Evolutionary conservation across 2,797 vertebrate species (phyloP), one percentile per base, ranked within the genome.

Genomic region (Corythornis leucogaster): DNA sequence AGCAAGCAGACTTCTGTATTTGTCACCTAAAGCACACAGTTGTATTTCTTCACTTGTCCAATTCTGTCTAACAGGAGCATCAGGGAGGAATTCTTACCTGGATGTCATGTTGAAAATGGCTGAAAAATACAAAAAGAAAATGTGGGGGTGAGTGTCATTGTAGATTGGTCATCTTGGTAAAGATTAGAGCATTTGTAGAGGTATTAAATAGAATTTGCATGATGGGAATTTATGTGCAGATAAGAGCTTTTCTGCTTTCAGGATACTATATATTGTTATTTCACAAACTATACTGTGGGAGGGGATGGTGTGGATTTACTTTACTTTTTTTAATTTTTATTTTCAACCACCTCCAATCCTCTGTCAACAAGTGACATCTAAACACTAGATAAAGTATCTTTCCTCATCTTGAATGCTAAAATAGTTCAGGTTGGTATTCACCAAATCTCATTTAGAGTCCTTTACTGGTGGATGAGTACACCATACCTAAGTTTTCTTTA

Each of bases 121-220:
- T 58, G 99, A 99, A 55, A 99, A 99, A 94, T 99, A 99, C 96
- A 99, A 99, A 97, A 99, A 99, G 98, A 99, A 99, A 97, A 99
- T 98, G 98, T 99, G 99, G 99, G 99, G 99, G 99, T 99, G 90
- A 98, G 98, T 97, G 50, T 66, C 18, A 15, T 6, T 75, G 28
- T 64, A 71, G 25, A 9, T 15, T 69, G 18, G 14, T 74, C 1
- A 0, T 79, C 58, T 70, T 86, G 50, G 22, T 61, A 54, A 88
- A 73, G 7, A n/a, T 50, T 46, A 42, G 54, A 59, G 9, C 6
- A 2, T 55, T 58, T 42, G 8, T 38, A 43, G 15, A 54, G 8
- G 4, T 50, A 43, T 1, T 2, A 19, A 13, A 58, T 21, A 51
- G 25, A 62, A 70, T 50, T 79, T 57, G 4, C 50, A 8, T 59